These are phyloP conservation scores for Myodes glareolus DNA, from an alignment of 2,113 vertebrate genomes.

Conservation along the genomic window DNA sequence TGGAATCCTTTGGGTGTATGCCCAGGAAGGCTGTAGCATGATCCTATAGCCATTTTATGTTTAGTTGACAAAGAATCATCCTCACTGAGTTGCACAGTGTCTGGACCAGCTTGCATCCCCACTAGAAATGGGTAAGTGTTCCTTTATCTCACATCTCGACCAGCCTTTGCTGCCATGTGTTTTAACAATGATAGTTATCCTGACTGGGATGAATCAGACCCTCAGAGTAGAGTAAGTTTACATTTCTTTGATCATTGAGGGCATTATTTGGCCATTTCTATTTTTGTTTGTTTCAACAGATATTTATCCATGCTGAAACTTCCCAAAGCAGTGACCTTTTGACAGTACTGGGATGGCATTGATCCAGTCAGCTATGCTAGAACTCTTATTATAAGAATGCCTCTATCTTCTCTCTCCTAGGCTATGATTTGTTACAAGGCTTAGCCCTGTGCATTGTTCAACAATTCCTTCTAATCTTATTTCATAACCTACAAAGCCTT, in stretches of 20 bases:
- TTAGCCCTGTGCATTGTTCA: not conserved
- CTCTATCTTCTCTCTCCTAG: not conserved
- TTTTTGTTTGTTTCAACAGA: not conserved
- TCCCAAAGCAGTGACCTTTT: not conserved
- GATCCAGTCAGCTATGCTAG: not conserved
- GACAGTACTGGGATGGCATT: not conserved
- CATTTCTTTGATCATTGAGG: not conserved
- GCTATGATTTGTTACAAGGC: not conserved
- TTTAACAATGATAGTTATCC: not conserved
- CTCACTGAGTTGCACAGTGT: not conserved
- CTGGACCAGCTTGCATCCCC: not conserved
- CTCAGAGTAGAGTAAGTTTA: not conserved
- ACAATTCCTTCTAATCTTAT: not conserved
- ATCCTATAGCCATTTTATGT: not conserved
- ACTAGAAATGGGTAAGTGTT: not conserved
- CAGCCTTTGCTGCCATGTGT: not conserved
- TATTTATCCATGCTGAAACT: not conserved
- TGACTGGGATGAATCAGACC: not conserved
- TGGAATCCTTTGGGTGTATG: not conserved
- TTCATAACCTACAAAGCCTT: conserved; percentile 9
- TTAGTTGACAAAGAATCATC: not conserved
- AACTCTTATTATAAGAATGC: not conserved
- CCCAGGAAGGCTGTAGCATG: not conserved
- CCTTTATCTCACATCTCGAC: not conserved
- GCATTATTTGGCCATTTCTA: not conserved